A percentile compares a stretch with the other conserved stretches of the same genome.
Evolutionary conservation across 2,113 vertebrate species (phyloP).

Genomic region (Microcebus murinus): DNA sequence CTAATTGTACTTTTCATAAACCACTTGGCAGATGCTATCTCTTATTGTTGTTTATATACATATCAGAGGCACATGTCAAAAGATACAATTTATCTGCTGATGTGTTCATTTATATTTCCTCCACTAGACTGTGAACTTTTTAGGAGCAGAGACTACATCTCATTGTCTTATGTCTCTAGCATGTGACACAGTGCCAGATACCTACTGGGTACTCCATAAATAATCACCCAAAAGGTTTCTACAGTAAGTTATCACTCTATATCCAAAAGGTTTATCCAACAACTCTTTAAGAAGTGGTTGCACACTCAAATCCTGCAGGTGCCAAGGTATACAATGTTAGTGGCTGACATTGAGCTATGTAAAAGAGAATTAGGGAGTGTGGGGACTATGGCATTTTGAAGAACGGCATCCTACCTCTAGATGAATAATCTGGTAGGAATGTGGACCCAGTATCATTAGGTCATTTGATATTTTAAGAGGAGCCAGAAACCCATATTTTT

Average conservation of each 20-base stretch:
- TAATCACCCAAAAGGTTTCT: neutral
- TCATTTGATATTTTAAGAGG: neutral
- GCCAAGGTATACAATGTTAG: neutral
- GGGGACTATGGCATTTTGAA: neutral
- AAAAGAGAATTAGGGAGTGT: neutral
- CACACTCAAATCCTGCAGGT: neutral
- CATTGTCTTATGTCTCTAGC: neutral
- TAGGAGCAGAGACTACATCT: neutral
- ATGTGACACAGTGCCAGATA: neutral
- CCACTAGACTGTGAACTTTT: neutral
- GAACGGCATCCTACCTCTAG: neutral
- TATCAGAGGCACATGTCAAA: neutral
- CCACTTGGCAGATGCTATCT: neutral
- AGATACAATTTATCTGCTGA: neutral
- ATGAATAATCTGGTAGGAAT: neutral
- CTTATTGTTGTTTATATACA: neutral
- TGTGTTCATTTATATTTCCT: neutral
- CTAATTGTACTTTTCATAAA: conserved; percentile 23
- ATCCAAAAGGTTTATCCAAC: neutral
- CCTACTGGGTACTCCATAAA: neutral
- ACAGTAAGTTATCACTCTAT: neutral
- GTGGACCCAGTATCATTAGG: neutral
- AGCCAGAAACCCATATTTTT: neutral
- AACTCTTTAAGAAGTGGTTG: neutral
- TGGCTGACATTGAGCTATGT: neutral